Conservation (phyloP, 2,113 vertebrate genomes). For the Choloepus hoffmanni region DNA sequence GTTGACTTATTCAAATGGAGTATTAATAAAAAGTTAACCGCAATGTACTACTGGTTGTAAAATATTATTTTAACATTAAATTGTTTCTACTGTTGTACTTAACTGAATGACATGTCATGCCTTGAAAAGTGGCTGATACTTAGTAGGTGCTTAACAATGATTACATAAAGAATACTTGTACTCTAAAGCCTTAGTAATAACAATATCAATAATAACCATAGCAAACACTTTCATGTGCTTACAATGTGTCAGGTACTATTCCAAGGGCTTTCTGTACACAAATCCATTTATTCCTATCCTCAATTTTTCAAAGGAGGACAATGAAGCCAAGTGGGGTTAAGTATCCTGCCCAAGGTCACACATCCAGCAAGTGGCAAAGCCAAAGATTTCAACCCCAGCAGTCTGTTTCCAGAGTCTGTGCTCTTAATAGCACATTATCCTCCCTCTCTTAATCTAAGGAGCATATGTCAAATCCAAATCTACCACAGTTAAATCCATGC, state of each 20-base stretch:
- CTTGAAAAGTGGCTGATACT: slow-evolving; percentile 31
- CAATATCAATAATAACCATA: background rate
- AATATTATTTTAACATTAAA: slow-evolving; percentile 24
- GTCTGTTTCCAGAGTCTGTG: background rate
- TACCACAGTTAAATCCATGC: background rate
- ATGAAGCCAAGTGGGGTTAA: background rate
- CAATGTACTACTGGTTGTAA: slow-evolving; percentile 44
- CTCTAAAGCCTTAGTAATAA: background rate
- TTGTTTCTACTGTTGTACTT: slow-evolving; percentile 48
- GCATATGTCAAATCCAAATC: background rate
- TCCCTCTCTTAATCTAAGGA: background rate
- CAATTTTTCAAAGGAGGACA: slow-evolving; percentile 7
- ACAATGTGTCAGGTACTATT: background rate
- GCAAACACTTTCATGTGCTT: slow-evolving; percentile 1
- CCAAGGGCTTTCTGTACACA: background rate
- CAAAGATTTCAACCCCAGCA: background rate
- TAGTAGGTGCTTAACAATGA: background rate
- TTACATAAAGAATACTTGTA: background rate
- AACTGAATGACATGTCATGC: slow-evolving; percentile 42
- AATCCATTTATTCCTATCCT: background rate
- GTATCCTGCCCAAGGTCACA: background rate
- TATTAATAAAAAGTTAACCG: slow-evolving; percentile 58
- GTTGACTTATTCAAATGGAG: slow-evolving; percentile 45
- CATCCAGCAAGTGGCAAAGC: background rate
- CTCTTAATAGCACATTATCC: background rate